Evolutionary conservation across 2,797 vertebrate genomes (phyloP).

Genomic region (Acridotheres tristis): DNA sequence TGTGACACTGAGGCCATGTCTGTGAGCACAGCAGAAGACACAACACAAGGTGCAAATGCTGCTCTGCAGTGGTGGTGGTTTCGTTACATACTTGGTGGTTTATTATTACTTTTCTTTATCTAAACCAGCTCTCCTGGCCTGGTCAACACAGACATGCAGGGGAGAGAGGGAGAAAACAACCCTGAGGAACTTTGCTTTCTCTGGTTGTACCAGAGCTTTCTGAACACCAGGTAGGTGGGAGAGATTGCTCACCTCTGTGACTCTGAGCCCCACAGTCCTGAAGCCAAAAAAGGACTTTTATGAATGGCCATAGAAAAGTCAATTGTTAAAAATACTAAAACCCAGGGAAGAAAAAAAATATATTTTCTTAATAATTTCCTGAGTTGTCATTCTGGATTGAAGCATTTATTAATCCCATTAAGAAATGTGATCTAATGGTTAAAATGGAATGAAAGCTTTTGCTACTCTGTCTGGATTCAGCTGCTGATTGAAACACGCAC

Average conservation of each 20-base stretch:
- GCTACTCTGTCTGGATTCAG: not conserved
- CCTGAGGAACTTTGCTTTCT: not conserved
- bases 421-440: not conserved
- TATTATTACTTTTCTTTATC: not conserved
- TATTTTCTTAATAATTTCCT: not conserved
- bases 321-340: not conserved
- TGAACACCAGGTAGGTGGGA: conserved; percentile 39
- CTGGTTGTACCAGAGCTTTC: conserved; percentile 57
- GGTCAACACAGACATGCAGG: not conserved
- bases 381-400: not conserved
- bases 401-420: not conserved
- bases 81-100: not conserved
- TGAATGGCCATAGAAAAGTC: not conserved
- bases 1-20: fast-evolving
- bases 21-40: not conserved
- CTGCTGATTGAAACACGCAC: not conserved
- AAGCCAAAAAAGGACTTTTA: not conserved
- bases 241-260: not conserved
- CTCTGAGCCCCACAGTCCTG: not conserved
- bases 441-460: not conserved
- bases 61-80: not conserved
- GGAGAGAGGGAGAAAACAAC: not conserved
- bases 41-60: not conserved
- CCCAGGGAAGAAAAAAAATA: not conserved
- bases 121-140: conserved; percentile 1